A percentile compares a stretch with the other conserved stretches of the same genome.
Conservation (phyloP, 2,888 invertebrate species). For the Macrophya annulata region DNA sequence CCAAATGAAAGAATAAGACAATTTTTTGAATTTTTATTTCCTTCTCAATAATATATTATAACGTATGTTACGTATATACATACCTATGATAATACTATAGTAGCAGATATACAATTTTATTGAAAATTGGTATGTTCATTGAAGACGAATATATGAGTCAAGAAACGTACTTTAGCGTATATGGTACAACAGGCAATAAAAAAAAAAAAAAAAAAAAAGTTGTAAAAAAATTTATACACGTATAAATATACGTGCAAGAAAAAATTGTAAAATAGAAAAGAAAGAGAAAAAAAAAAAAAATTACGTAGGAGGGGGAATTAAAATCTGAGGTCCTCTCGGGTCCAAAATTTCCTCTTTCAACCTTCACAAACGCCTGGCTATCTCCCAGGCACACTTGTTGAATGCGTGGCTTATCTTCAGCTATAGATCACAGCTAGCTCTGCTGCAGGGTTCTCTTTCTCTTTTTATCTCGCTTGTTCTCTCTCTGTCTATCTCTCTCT, state of each 20-base stretch:
- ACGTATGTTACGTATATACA: neutral
- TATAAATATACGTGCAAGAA: neutral
- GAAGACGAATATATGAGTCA: neutral
- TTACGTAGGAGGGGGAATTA: neutral
- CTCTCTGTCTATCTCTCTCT: neutral
- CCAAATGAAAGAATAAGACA: neutral
- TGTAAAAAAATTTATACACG: neutral
- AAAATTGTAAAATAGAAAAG: neutral
- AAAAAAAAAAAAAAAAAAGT: too few species aligned
- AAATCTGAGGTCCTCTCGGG: neutral
- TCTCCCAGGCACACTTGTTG: conserved; percentile 78
- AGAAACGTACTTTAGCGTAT: neutral
- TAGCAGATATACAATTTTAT: neutral
- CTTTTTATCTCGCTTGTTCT: neutral
- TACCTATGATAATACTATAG: neutral
- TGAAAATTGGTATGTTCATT: neutral
- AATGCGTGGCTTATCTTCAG: conserved; percentile 78
- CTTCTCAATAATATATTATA: neutral
- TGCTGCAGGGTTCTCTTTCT: neutral
- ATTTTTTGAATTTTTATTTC: neutral
- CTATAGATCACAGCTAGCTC: conserved; percentile 73
- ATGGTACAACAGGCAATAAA: too few species aligned
- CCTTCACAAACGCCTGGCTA: conserved; percentile 63
- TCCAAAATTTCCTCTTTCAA: conserved; percentile 27
- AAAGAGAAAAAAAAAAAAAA: neutral